These are phyloP conservation scores for Xyrichtys novacula DNA, from an alignment of 2,797 vertebrate genomes.

Conservation along the genomic window DNA sequence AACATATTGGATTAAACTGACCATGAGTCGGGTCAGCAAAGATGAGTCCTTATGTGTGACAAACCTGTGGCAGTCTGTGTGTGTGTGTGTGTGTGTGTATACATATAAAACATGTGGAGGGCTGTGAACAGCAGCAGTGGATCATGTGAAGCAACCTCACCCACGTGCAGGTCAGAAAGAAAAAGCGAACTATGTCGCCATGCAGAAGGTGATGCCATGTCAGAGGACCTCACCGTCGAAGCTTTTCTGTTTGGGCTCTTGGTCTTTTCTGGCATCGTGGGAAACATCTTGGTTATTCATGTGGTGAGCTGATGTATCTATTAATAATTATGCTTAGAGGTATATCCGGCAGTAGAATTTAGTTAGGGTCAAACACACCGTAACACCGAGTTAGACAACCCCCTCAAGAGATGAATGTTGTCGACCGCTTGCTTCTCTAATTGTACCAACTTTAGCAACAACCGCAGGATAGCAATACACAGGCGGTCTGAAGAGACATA, in stretches of 20 bases:
- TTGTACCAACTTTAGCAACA: no score
- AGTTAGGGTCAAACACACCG: no score
- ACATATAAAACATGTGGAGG: constrained; percentile 54
- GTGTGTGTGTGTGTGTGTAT: constrained; percentile 9
- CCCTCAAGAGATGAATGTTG: no score
- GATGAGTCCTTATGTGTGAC: constrained; percentile 16
- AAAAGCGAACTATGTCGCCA: constrained; percentile 8
- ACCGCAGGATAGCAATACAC: no score
- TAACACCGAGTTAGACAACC: no score
- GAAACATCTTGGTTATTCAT: constrained; percentile 87
- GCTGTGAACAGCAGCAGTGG: background rate
- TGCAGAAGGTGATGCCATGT: constrained; percentile 73
- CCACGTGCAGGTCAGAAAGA: constrained; percentile 16
- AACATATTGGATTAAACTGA: constrained; percentile 64
- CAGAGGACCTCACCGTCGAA: constrained; percentile 79
- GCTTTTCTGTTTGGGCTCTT: constrained; percentile 84
- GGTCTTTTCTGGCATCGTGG: constrained; percentile 86
- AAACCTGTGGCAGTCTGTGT: constrained; percentile 23
- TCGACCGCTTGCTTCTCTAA: no score
- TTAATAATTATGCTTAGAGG: no score
- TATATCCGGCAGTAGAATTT: no score
- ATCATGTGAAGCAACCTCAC: background rate
- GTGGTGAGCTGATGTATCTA: constrained; percentile 73
- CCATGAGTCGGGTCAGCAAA: constrained; percentile 69
- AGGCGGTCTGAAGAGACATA: no score